Base-by-base conservation (phyloP, 2,888 invertebrate species). In the Lumbricus terrestris region DNA sequence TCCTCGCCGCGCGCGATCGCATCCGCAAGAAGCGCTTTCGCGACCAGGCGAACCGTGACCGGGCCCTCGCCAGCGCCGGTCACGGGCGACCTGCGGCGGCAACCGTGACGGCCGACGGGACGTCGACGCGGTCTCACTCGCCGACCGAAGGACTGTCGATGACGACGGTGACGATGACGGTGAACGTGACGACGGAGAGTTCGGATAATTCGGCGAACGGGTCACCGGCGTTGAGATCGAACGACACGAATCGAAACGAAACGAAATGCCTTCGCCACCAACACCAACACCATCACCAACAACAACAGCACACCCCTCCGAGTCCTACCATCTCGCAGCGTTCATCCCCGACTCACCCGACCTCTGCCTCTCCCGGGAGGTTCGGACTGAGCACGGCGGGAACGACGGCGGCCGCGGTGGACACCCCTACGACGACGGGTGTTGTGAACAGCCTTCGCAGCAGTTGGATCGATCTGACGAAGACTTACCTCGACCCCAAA, bases 1-100 rank as follows among this genome's bases (percentile, higher is more conserved):
- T 93, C 95, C 97, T 98, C 95, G 97, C 97, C 85, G 99, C 99
- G 2, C 96, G 98, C 91, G 96, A 96, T 95, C 96, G 98, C 94
- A 98, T 98, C 93, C 96, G 97, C 3, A 95, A 95, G 92, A 94
- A 94, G 92, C 93, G 93, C 38, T 94, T 95, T 91, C 91, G 92
- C n/a, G 69, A 82, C 1, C 34, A 82, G 34, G 33, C 23, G 37
- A 34, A 82, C 5, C 37, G 40, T 29, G 20, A 33, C 3, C n/a
- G 38, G 23, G 42, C 0, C 42, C 20, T 35, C 85, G 40, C n/a
- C 20, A 40, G 40, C 40, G n/a, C n/a, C n/a, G 29, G 38, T 34
- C 42, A 40, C 37, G 38, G n/a, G n/a, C n/a, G n/a, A n/a, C n/a
- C n/a, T n/a, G n/a, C 54, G 54, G 88, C 23, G 34, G 16, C n/a